Percentiles rank a stretch among this genome's conserved stretches.
Conservation (phyloP, 92 coral and sea anemone genomes). For the Chrysogorgia sp. region DNA sequence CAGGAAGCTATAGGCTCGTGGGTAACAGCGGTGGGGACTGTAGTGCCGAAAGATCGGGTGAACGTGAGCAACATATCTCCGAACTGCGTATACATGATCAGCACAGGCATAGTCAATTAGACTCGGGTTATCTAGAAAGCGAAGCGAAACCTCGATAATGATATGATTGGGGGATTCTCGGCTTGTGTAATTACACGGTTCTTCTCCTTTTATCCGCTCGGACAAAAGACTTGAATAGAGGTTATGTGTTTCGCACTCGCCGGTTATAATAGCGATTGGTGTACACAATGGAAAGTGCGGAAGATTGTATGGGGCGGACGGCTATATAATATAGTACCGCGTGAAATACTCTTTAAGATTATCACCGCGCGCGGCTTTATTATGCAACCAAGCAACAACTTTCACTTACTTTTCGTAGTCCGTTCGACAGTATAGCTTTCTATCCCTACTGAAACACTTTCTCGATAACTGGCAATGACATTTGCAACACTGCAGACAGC, state of each 20-base stretch:
- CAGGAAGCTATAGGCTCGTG: no score
- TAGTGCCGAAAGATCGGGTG: not conserved
- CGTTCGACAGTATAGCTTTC: constrained; percentile 91
- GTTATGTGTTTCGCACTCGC: no score
- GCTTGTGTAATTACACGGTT: constrained; percentile 28
- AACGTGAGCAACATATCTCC: not conserved
- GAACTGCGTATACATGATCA: not conserved
- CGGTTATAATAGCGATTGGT: constrained; percentile 2
- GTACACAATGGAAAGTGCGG: constrained; percentile 11
- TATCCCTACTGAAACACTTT: constrained; percentile 97
- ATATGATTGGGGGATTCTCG: constrained; percentile 19
- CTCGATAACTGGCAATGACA: constrained; percentile 87
- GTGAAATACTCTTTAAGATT: no score
- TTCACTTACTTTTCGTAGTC: constrained; percentile 98
- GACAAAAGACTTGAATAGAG: no score
- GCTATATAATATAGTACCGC: no score
- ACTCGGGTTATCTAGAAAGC: constrained; percentile 19
- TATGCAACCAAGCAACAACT: no score
- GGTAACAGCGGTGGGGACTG: not conserved
- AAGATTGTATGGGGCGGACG: no score
- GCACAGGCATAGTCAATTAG: constrained; percentile 13
- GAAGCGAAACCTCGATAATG: constrained; percentile 10
- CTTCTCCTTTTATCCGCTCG: not conserved
- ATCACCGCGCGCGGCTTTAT: no score
- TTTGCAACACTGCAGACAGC: constrained; percentile 95